phyloP scores from a whole-genome alignment of 1,140 invertebrate species.

The Drosophila ercepeae region DNA sequence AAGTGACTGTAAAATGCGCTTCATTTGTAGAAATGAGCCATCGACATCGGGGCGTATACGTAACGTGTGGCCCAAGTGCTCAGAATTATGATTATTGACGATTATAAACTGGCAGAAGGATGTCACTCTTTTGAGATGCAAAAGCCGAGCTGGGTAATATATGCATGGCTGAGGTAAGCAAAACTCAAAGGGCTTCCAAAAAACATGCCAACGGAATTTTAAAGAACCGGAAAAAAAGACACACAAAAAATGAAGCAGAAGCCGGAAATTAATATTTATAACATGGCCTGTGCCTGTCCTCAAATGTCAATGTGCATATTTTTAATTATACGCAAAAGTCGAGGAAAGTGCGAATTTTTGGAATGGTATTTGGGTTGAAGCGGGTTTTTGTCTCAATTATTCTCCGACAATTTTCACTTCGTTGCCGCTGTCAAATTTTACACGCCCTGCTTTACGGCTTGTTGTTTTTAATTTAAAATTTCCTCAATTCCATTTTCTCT shows the following conservation, averaged over 20 bases:
- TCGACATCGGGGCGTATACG: conserved; percentile 46
- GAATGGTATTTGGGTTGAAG: conserved; percentile 1
- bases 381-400: conserved; percentile 65
- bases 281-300: conserved; percentile 48
- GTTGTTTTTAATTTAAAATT: conserved; percentile 65
- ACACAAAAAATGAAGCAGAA: not conserved
- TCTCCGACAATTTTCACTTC: conserved; percentile 74
- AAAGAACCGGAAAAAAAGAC: conserved; percentile 13
- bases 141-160: conserved; percentile 55
- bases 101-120: conserved; percentile 37
- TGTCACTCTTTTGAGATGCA: conserved; percentile 50
- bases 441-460: conserved; percentile 62
- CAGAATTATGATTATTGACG: conserved; percentile 81
- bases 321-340: conserved; percentile 73
- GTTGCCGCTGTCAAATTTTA: conserved; percentile 78
- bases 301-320: conserved; percentile 78
- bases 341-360: conserved; percentile 26
- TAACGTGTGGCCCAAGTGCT: conserved; percentile 56
- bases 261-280: conserved; percentile 71
- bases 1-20: conserved; percentile 57
- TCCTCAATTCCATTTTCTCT: conserved; percentile 29
- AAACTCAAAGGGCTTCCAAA: conserved; percentile 52
- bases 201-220: conserved; percentile 65
- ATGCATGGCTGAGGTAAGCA: conserved; percentile 48
- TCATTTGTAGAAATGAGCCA: conserved; percentile 70